Conservation (phyloP, 2,888 invertebrate species). For the Atrina japonica region DNA sequence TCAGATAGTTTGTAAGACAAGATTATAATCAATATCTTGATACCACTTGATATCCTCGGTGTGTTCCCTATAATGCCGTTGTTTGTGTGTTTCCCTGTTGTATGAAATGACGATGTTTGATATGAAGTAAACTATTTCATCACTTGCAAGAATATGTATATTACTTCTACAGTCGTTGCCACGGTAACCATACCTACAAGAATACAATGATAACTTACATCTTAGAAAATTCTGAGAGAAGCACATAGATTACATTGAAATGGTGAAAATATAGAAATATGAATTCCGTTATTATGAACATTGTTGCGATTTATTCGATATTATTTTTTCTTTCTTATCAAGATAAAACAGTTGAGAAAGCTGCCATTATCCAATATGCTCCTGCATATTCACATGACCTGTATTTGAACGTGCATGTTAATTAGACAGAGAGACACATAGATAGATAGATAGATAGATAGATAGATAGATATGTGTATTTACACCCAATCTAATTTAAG, state of each 20-base stretch:
- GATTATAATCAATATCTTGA: neutral
- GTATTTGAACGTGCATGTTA: too few relatives aligned
- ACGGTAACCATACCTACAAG: slow-evolving; percentile 74
- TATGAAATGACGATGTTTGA: slow-evolving; percentile 74
- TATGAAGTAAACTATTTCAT: slow-evolving; percentile 76
- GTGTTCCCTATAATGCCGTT: slow-evolving; percentile 78
- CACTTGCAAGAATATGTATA: slow-evolving; percentile 67
- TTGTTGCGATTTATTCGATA: too few relatives aligned
- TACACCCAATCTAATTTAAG: slow-evolving; percentile 77
- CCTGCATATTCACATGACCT: too few relatives aligned
- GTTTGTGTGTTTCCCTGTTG: slow-evolving; percentile 63
- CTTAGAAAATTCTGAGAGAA: neutral
- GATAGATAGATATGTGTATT: too few relatives aligned
- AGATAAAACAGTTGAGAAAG: neutral
- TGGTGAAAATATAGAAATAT: neutral
- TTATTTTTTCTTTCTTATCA: neutral
- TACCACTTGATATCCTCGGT: slow-evolving; percentile 75
- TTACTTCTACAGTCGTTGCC: slow-evolving; percentile 77
- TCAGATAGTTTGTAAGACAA: too few relatives aligned
- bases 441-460: too few relatives aligned
- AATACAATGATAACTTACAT: too few relatives aligned
- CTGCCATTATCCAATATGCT: too few relatives aligned
- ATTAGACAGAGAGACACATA: too few relatives aligned
- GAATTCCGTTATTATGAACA: too few relatives aligned
- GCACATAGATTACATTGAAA: neutral